Evolutionary conservation across 2,888 invertebrate genomes (phyloP).

Genomic region (Pollenia labialis): DNA sequence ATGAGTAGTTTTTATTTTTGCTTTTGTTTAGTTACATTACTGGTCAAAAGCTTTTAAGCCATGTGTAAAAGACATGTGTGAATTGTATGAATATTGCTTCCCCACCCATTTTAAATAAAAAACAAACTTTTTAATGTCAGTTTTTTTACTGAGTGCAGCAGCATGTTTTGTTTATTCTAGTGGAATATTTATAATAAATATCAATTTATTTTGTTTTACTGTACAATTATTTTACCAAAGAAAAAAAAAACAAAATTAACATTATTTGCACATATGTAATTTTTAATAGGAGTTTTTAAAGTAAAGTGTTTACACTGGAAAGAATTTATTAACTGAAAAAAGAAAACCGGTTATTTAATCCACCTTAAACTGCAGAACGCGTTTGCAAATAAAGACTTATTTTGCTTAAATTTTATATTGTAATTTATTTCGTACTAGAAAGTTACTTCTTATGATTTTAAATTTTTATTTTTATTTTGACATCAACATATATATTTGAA

Average conservation of each 20-base stretch:
- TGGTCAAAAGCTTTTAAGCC: not conserved
- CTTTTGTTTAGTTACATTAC: not conserved
- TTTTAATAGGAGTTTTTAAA: not conserved
- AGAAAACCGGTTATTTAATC: not conserved
- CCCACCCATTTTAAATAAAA: constrained; percentile 64
- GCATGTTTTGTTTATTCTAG: constrained; percentile 34
- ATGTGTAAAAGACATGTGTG: constrained; percentile 35
- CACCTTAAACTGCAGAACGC: too few species aligned
- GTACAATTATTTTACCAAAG: constrained; percentile 20
- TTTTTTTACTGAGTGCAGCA: not conserved
- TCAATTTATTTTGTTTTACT: constrained; percentile 43
- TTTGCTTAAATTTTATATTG: too few species aligned
- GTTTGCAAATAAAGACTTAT: too few species aligned
- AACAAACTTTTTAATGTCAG: constrained; percentile 46
- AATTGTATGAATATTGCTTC: constrained; percentile 31
- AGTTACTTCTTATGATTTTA: too few species aligned
- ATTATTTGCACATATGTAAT: constrained; percentile 8
- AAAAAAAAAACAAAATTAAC: constrained; percentile 47
- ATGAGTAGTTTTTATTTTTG: not conserved
- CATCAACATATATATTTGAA: too few species aligned
- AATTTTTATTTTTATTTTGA: too few species aligned
- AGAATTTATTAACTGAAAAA: not conserved
- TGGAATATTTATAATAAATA: constrained; percentile 62
- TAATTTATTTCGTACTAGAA: too few species aligned
- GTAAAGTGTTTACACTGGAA: constrained; percentile 25